Base-by-base conservation (phyloP, 2,888 invertebrate genomes). In the Lobophora halterata region DNA sequence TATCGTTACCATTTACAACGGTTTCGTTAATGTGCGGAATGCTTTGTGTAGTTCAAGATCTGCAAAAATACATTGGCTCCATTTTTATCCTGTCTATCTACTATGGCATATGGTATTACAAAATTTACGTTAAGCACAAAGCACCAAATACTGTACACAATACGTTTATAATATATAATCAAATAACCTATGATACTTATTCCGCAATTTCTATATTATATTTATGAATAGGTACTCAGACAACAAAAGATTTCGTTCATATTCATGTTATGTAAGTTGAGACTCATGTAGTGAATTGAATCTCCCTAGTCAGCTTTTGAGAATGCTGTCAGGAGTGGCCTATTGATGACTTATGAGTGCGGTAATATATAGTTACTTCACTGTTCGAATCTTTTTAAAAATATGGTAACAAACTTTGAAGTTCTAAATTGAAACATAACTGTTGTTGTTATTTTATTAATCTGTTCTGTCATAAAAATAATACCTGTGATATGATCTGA, bases 201-300 rank as follows among this genome's bases (percentile, higher is more conserved):
- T n/a, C n/a, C 57, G 65, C 65, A 78, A 79, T 57, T n/a, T 13
- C 40, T 45, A 47, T 61, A 60, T 63, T 65, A 63, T 58, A 55
- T 58, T 55, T 59, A 62, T 71, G 73, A 75, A 79, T 77, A 75
- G 66, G 60, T 68, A 69, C 68, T 71, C 68, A 69, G 69, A 70
- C 74, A 75, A 80, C 76, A 82, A 81, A 78, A 67, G 76, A 79
- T 76, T 80, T 78, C 73, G 63, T 65, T 70, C 47, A 61, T 65
- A 65, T 67, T 61, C n/a, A n/a, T 58, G 61, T 79, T 80, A 80
- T 74, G 72, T 78, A 81, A 81, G 73, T 62, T 55, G 46, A 70
- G 58, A 59, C 65, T 66, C 48, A 53, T 66, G 58, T 58, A 58
- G 55, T 52, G 55, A 67, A 71, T 65, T 66, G 65, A 70, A 71